phyloP scores from a whole-genome alignment of 2,113 vertebrate genomes.

The Hippocampus comes region DNA sequence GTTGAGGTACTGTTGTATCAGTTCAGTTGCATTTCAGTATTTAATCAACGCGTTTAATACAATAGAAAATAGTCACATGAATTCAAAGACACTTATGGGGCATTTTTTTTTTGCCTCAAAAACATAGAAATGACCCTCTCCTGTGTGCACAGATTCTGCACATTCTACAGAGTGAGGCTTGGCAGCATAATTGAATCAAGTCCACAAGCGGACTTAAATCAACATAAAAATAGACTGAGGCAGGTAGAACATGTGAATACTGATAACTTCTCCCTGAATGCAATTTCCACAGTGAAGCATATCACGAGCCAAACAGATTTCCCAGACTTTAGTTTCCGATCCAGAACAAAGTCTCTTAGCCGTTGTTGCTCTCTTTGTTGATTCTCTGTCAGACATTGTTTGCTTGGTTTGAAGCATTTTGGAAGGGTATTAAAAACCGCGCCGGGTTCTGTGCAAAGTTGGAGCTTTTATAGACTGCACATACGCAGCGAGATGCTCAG shows the following conservation, averaged over 20 bases:
- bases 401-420: constrained; percentile 62
- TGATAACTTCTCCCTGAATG: constrained; percentile 47
- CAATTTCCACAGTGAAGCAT: constrained; percentile 54
- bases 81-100: not conserved
- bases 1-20: too few relatives aligned
- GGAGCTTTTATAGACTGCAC: constrained; percentile 43
- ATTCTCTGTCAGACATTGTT: constrained; percentile 61
- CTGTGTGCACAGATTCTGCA: constrained; percentile 5
- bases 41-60: not conserved
- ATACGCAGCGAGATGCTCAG: constrained; percentile 32
- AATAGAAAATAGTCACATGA: not conserved
- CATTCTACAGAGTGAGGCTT: constrained; percentile 20
- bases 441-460: constrained; percentile 46
- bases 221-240: constrained; percentile 48
- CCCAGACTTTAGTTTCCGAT: constrained; percentile 56
- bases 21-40: too few relatives aligned
- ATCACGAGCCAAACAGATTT: constrained; percentile 69
- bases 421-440: constrained; percentile 63
- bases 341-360: constrained; percentile 51
- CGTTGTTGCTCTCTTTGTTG: constrained; percentile 51
- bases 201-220: constrained; percentile 44
- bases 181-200: constrained; percentile 32
- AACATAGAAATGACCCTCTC: not conserved
- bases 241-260: constrained; percentile 34
- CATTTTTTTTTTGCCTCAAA: not conserved